Evolutionary conservation across 2,888 invertebrate genomes (phyloP).

Genomic region (Lochmaea capreae): DNA sequence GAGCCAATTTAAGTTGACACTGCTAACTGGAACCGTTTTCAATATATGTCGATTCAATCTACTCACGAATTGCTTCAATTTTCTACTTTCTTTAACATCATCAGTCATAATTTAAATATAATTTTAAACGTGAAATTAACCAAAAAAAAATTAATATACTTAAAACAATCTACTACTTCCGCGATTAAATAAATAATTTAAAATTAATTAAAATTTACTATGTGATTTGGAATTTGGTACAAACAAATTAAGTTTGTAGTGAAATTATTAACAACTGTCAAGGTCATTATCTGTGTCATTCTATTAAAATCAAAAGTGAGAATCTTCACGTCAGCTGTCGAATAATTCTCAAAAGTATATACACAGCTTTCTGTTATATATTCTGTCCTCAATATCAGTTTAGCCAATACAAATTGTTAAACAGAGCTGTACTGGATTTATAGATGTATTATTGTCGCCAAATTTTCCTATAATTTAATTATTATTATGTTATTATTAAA

Average conservation of each 20-base stretch:
- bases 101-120: background rate
- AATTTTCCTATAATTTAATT: background rate
- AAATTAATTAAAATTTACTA: background rate
- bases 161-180: background rate
- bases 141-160: background rate
- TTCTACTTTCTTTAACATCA: background rate
- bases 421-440: background rate
- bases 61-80: background rate
- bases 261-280: background rate
- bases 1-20: background rate
- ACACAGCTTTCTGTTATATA: conserved; percentile 26
- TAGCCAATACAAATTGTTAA: conserved; percentile 19
- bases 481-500: too few relatives aligned
- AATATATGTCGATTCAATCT: background rate
- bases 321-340: conserved; percentile 16
- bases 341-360: conserved; percentile 25
- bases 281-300: conserved; percentile 26
- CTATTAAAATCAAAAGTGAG: conserved; percentile 27
- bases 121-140: background rate
- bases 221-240: background rate
- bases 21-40: background rate
- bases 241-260: background rate
- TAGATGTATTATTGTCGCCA: background rate
- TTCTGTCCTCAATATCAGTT: conserved; percentile 28
- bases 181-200: background rate